Base-by-base conservation (phyloP, 1,140 invertebrate genomes). In the Latrodectus geometricus region DNA sequence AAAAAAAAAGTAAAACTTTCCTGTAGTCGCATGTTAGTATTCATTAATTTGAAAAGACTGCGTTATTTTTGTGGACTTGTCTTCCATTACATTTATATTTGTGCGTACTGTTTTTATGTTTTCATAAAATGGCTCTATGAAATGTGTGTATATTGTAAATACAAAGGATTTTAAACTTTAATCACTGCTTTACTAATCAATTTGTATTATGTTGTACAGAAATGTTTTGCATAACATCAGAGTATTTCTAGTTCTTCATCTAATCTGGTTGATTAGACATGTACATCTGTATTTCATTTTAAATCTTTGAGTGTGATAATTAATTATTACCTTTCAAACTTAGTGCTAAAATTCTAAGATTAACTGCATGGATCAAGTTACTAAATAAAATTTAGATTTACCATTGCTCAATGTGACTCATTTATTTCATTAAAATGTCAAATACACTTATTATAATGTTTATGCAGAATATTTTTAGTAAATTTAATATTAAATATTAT, bases 151-250 rank as follows among this genome's bases (percentile, higher is more conserved):
- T n/a, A 83, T 83, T 83, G 81, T 83, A 83, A 83, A 83, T 83
- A 83, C 72, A 83, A 83, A 79, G 35, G 81, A 83, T 83, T 83
- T 83, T 83, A 83, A 83, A 83, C 81, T 66, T 75, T 54, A 65
- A 78, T 50, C 68, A 81, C 79, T 72, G 79, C 52, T 81, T 81
- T 72, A 73, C 20, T 72, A 35, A 35, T 35, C 35, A 81, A 83
- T 68, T 79, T 79, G 77, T 83, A 83, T 65, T 70, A 49, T 83
- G 72, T 79, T 83, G 81, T 83, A 83, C 81, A 83, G 81, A 83
- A 35, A 79, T 74, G 48, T 74, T 73, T 82, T 65, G 49, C 68
- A 15, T 35, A 35, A 35, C 35, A 35, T 35, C 35, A 35, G 35
- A 35, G 35, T 35, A 35, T 35, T 3, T 35, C 35, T 35, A 35